phyloP scores from a whole-genome alignment of 2,113 vertebrate genomes.

The Eulemur macaco region DNA sequence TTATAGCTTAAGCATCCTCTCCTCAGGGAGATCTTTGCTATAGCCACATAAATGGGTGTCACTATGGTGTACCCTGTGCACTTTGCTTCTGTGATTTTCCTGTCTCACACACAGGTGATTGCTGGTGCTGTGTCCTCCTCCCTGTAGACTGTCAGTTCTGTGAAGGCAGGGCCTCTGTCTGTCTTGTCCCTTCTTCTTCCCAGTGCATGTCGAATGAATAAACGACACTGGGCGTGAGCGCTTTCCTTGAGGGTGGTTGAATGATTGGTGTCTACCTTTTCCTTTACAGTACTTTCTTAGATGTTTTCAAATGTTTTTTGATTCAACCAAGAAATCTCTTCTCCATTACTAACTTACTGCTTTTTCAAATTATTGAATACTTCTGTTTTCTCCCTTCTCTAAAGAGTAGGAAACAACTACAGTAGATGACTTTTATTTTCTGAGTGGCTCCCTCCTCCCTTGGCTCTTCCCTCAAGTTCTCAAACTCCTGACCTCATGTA shows the following conservation, averaged over 20 bases:
- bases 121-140: accelerated
- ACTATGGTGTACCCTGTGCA: accelerated
- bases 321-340: neutral
- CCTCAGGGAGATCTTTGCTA: neutral
- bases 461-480: neutral
- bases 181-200: accelerated
- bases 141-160: accelerated
- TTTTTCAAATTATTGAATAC: neutral
- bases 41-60: no score
- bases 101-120: neutral
- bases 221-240: accelerated
- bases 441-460: neutral
- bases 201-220: accelerated
- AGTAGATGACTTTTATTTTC: neutral
- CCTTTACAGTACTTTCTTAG: no score
- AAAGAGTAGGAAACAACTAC: neutral
- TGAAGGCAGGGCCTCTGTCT: neutral
- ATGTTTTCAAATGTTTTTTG: neutral
- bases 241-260: neutral
- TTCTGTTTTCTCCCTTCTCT: neutral
- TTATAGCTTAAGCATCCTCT: neutral
- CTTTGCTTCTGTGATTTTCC: neutral
- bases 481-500: no score
- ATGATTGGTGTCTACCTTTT: neutral
- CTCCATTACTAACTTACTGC: neutral